phyloP scores from a whole-genome alignment of 2,113 vertebrate species.

The Rhinopithecus roxellana region DNA sequence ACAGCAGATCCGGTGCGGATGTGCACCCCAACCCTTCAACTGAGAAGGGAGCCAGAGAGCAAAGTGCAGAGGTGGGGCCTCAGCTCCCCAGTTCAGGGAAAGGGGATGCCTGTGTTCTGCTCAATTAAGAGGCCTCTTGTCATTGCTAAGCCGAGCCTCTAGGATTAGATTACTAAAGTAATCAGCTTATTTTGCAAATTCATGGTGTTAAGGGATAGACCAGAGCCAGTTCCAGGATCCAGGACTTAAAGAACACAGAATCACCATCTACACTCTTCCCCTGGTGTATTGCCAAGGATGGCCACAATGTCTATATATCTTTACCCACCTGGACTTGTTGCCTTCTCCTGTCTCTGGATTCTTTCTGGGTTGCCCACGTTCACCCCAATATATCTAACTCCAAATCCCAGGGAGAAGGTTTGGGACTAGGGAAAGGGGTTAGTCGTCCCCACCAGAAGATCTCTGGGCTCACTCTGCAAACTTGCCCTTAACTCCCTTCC shows the following conservation, averaged over 20 bases:
- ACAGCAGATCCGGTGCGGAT: neutral
- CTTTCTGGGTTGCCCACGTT: neutral
- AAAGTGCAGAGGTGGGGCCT: neutral
- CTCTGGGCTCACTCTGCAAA: neutral
- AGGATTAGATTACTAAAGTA: neutral
- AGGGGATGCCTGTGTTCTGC: neutral
- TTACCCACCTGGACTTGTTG: neutral
- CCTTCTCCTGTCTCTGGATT: neutral
- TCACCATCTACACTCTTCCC: neutral
- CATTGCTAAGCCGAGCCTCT: neutral
- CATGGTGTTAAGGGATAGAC: neutral
- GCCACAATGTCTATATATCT: neutral
- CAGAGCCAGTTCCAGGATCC: neutral
- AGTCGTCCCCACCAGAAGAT: neutral
- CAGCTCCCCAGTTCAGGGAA: neutral
- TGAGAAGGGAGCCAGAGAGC: neutral
- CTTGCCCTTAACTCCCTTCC: fast-evolving
- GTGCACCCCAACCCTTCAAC: no score
- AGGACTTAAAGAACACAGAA: neutral
- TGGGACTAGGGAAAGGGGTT: neutral
- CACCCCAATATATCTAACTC: neutral
- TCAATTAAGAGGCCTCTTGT: neutral
- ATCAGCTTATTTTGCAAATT: neutral
- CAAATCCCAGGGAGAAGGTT: neutral
- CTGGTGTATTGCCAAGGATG: neutral